These are phyloP conservation scores for Tigriopus japonicus DNA, from an alignment of 1,140 invertebrate species.

Conservation along the genomic window DNA sequence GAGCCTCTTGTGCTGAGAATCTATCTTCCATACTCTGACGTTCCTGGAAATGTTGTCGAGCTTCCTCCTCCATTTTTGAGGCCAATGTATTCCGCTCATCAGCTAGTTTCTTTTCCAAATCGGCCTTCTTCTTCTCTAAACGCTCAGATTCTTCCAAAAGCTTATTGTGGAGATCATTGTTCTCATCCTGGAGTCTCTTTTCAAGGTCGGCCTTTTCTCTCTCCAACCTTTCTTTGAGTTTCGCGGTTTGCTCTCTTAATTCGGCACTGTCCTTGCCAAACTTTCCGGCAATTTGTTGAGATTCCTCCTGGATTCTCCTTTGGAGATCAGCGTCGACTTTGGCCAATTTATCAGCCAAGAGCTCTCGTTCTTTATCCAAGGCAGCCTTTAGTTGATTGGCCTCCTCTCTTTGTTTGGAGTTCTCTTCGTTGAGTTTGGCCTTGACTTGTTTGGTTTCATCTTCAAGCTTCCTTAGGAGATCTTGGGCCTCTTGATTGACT, in stretches of 20 bases:
- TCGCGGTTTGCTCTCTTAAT: background rate
- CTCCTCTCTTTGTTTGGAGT: background rate
- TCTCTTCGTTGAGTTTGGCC: background rate
- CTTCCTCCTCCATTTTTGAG: background rate
- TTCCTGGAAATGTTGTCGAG: background rate
- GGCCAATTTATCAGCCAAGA: background rate
- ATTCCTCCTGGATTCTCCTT: background rate
- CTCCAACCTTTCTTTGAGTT: background rate
- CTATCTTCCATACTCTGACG: too few species aligned
- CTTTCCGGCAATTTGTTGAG: background rate
- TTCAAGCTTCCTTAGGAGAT: background rate
- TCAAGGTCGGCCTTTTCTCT: background rate
- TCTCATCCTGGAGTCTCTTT: background rate
- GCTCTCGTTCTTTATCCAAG: slow-evolving; percentile 1
- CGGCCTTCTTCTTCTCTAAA: background rate
- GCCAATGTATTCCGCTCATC: background rate
- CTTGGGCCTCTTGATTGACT: background rate
- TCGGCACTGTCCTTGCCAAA: background rate
- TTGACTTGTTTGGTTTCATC: background rate
- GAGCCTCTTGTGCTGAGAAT: background rate
- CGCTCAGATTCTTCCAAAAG: background rate
- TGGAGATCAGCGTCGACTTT: background rate
- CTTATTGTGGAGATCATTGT: background rate
- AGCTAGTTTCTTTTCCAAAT: background rate
- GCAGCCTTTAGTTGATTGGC: background rate